phyloP scores from a whole-genome alignment of 2,113 vertebrate genomes.

The Asarcornis scutulata region DNA sequence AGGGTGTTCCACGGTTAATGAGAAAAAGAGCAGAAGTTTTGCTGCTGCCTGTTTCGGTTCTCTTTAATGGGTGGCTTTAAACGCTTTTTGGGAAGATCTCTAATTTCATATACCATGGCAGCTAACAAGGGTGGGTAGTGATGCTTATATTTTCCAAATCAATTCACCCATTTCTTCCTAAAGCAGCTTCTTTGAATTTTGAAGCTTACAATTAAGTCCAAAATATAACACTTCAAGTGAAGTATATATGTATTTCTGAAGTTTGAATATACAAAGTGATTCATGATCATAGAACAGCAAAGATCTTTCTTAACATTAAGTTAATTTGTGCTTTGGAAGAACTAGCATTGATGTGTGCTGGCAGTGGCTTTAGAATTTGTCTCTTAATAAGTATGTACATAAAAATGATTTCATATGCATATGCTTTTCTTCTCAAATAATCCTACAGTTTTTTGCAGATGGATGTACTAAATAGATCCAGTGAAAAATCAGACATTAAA shows the following conservation, averaged over 20 bases:
- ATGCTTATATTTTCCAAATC: not conserved
- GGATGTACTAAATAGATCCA: not conserved
- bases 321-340: not conserved
- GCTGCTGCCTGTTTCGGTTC: not conserved
- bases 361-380: not conserved
- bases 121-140: not conserved
- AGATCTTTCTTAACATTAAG: not conserved
- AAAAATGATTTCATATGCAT: constrained; percentile 15
- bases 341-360: not conserved
- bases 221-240: constrained; percentile 1
- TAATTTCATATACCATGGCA: not conserved
- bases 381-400: not conserved
- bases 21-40: not conserved
- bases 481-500: constrained; percentile 14
- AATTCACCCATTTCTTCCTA: not conserved
- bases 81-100: not conserved
- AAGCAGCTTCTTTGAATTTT: not conserved
- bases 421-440: constrained; percentile 41
- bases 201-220: constrained; percentile 13
- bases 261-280: not conserved
- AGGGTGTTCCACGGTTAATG: not conserved
- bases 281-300: not conserved
- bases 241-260: not conserved
- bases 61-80: not conserved
- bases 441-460: not conserved